Evolutionary conservation across 2,113 vertebrate genomes (phyloP).

Genomic region (Taurulus bubalis): DNA sequence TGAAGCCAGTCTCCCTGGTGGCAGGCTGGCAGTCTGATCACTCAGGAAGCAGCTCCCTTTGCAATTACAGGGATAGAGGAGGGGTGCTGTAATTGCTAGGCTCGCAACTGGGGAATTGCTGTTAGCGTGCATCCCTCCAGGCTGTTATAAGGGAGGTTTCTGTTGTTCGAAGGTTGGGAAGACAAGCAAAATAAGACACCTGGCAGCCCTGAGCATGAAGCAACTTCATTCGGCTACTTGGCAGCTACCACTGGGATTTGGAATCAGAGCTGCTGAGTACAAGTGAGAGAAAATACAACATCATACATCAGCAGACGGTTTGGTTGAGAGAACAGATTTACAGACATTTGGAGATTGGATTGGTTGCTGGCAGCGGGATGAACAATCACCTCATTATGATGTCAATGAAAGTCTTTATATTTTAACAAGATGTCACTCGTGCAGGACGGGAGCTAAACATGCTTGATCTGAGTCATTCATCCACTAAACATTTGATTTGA

Average conservation of each 20-base stretch:
- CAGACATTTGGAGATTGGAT: constrained; percentile 15
- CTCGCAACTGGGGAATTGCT: constrained; percentile 77
- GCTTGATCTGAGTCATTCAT: constrained; percentile 17
- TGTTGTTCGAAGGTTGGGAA: constrained; percentile 73
- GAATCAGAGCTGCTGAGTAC: constrained; percentile 36
- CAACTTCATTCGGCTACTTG: constrained; percentile 65
- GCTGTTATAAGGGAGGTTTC: constrained; percentile 67
- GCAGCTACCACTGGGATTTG: constrained; percentile 44
- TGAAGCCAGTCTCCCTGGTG: constrained; percentile 72
- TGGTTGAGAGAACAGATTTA: constrained; percentile 44
- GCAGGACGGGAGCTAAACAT: constrained; percentile 10
- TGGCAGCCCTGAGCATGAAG: constrained; percentile 65
- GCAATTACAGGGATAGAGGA: constrained; percentile 80
- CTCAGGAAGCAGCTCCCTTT: constrained; percentile 74
- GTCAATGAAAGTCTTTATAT: constrained; percentile 15
- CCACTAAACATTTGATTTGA: background rate
- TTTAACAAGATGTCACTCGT: constrained; percentile 36
- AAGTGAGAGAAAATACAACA: constrained; percentile 52
- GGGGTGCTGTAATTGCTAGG: constrained; percentile 78
- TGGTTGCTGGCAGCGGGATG: constrained; percentile 7
- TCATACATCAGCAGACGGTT: constrained; percentile 31
- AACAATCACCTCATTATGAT: constrained; percentile 24
- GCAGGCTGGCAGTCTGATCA: constrained; percentile 63
- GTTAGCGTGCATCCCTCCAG: constrained; percentile 74
- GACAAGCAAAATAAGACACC: constrained; percentile 74